Evolutionary conservation across 2,113 vertebrate species (phyloP).

Genomic region (Potamarius usumacintae): DNA sequence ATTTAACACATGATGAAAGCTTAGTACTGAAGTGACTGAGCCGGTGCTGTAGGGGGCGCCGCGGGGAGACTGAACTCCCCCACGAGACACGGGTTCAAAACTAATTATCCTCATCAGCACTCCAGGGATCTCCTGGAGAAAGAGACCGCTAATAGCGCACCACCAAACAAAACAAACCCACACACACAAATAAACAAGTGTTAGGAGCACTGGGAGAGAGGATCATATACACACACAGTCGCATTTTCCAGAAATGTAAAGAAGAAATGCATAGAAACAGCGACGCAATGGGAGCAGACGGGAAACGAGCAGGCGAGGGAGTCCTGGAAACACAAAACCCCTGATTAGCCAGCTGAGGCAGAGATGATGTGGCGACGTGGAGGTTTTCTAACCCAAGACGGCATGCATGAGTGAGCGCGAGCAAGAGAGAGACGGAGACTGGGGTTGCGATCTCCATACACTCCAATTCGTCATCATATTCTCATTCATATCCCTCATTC

Average conservation of each 20-base stretch:
- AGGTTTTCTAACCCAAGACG: background rate
- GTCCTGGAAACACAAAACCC: background rate
- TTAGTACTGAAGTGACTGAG: background rate
- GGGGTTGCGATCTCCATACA: background rate
- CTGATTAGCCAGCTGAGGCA: background rate
- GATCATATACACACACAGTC: background rate
- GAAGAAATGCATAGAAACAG: background rate
- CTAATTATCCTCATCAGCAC: constrained; percentile 73
- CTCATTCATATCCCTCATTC: background rate
- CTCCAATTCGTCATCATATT: background rate
- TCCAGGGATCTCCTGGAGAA: constrained; percentile 60
- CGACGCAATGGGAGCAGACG: background rate
- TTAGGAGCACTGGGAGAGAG: background rate
- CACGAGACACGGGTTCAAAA: constrained; percentile 66
- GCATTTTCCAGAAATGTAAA: background rate
- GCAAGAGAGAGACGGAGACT: background rate
- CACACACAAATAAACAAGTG: constrained; percentile 46
- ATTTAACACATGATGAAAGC: constrained; percentile 38
- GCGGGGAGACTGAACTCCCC: constrained; percentile 50
- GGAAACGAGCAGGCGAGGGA: background rate
- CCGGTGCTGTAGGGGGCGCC: background rate
- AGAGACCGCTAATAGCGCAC: constrained; percentile 15
- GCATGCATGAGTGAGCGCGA: constrained; percentile 32
- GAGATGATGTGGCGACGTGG: constrained; percentile 19
- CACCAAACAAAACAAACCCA: constrained; percentile 29